Evolutionary conservation across 2,888 invertebrate genomes (phyloP).

Genomic region (Amblyjoppa proteus): DNA sequence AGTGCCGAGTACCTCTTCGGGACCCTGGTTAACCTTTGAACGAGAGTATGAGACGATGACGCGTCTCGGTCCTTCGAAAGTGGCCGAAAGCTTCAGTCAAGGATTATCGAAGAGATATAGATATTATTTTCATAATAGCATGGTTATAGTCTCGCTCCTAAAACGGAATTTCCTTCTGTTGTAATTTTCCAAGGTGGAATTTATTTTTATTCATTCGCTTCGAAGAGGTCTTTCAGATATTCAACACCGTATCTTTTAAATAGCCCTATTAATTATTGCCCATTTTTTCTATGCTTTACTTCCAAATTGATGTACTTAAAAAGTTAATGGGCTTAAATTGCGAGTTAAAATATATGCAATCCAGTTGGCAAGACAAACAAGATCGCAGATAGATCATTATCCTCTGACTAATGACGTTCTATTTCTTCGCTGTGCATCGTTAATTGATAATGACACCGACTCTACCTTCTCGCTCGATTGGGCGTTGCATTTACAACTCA

Average conservation of each 20-base stretch:
- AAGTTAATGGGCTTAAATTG: neutral
- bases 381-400: conserved; percentile 37
- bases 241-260: too few species aligned
- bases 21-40: conserved; percentile 84
- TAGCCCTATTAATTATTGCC: too few species aligned
- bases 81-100: conserved; percentile 63
- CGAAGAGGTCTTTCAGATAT: too few species aligned
- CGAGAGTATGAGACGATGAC: conserved; percentile 68
- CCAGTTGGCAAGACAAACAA: conserved; percentile 37
- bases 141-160: conserved; percentile 27
- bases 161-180: conserved; percentile 16
- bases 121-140: conserved; percentile 28
- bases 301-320: neutral
- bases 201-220: too few species aligned
- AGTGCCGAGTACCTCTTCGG: conserved; percentile 65
- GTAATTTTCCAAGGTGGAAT: too few species aligned
- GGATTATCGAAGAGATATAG: conserved; percentile 49
- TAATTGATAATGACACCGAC: conserved; percentile 52
- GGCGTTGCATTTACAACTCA: conserved; percentile 48
- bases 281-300: too few species aligned
- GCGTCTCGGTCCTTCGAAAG: conserved; percentile 52
- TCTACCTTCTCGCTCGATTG: neutral
- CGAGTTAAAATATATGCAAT: conserved; percentile 1
- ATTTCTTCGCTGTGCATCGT: conserved; percentile 22
- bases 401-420: conserved; percentile 45